Percentiles rank a stretch among this genome's conserved stretches.
Conservation (phyloP, 2,888 invertebrate species). For the Aphrophora alni region DNA sequence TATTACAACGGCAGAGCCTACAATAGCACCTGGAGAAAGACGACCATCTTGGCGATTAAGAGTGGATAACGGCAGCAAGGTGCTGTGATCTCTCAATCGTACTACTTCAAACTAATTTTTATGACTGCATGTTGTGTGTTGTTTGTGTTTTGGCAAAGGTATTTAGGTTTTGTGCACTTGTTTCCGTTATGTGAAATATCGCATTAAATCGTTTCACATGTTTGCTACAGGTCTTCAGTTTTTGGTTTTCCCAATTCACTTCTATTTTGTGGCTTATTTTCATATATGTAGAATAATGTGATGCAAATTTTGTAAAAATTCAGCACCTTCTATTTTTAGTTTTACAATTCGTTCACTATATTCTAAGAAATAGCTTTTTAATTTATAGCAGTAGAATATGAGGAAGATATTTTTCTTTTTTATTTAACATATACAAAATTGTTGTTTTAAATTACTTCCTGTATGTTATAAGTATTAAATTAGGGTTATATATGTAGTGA, state of each 20-base stretch:
- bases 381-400: too few species aligned
- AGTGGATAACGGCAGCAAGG: slow-evolving; percentile 91
- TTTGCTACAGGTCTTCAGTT: neutral
- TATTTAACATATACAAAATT: too few species aligned
- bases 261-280: neutral
- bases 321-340: too few species aligned
- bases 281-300: too few species aligned
- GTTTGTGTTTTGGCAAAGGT: slow-evolving; percentile 43
- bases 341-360: too few species aligned
- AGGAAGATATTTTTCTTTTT: too few species aligned
- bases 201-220: neutral
- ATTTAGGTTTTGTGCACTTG: slow-evolving; percentile 49
- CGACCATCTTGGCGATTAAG: slow-evolving; percentile 92
- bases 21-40: slow-evolving; percentile 65
- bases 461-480: too few species aligned
- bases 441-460: too few species aligned
- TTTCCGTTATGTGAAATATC: slow-evolving; percentile 30
- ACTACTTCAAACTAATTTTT: neutral
- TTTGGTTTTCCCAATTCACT: neutral
- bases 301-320: too few species aligned
- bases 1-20: slow-evolving; percentile 57
- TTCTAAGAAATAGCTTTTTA: too few species aligned
- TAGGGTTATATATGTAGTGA: too few species aligned
- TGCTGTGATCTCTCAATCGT: slow-evolving; percentile 56
- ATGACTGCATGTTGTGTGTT: neutral